Evolutionary conservation across 2,797 vertebrate species (phyloP).

Genomic region (Taeniopygia guttata): DNA sequence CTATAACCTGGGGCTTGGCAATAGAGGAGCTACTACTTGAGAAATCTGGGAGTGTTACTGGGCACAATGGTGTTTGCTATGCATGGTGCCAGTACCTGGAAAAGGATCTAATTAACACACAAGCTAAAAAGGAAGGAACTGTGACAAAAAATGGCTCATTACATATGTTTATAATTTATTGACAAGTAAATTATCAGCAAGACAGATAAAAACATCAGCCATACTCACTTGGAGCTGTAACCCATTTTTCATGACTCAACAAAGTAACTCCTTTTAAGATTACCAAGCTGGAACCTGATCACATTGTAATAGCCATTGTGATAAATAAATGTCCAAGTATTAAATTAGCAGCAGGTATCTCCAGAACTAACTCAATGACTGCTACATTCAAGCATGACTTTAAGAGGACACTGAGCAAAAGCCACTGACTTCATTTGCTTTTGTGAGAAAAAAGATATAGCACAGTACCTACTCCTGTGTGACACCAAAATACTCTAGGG

Average conservation of each 20-base stretch:
- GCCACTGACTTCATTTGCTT: not conserved
- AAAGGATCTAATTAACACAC: not conserved
- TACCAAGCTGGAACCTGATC: not conserved
- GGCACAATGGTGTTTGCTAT: not conserved
- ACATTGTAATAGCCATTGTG: not conserved
- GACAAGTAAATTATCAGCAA: not conserved
- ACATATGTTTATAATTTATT: not conserved
- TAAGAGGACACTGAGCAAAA: not conserved
- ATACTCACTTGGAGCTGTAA: not conserved
- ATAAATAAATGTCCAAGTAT: not conserved
- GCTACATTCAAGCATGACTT: not conserved
- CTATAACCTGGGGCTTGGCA: not conserved
- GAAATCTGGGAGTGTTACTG: not conserved
- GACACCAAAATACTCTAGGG: not conserved
- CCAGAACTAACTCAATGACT: not conserved
- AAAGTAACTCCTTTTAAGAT: not conserved
- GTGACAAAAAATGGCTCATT: not conserved
- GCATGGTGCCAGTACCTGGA: not conserved
- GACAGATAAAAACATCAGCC: not conserved
- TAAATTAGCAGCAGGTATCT: not conserved
- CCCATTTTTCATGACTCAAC: not conserved
- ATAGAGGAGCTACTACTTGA: not conserved
- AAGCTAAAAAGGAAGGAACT: not conserved
- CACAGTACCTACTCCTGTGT: not conserved
- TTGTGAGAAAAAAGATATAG: not conserved